Evolutionary conservation across 92 coral and sea anemone genomes (phyloP), one percentile per base, ranked within the genome.

Genomic region (Metridium senile): DNA sequence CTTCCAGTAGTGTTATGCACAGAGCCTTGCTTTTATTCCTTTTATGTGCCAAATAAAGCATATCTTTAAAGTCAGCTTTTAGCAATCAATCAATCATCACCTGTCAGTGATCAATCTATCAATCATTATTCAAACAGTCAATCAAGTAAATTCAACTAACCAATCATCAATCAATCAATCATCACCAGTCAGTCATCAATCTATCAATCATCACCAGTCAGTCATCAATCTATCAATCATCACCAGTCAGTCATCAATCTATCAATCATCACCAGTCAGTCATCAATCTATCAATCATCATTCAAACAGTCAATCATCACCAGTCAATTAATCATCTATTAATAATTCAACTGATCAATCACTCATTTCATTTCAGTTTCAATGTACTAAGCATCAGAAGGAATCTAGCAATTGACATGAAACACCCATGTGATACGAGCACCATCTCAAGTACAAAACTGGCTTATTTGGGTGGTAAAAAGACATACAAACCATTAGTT

Each of bases 351-450:
- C 17, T 54, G 23, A 13, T 54, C 59, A 54, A 54, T 54, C 59
- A 54, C 4, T 20, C 59, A 54, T 20, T 54, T 54, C 25, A 49
- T 88, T 78, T n/a, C 71, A 92, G 97, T 72, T 73, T 92, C 35
- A 92, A 92, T 83, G 91, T 92, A 9, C 57, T 82, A 26, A 92
- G 93, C 68, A 78, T 92, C 66, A 79, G 89, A 58, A 81, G 97
- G 29, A 80, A 85, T 45, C 79, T 89, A 43, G 94, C 90, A 10
- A 82, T 74, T 53, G 97, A 92, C 80, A 85, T 92, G 85, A 92
- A 92, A 62, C 81, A 85, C 58, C 97, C 97, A 0, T 70, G 56
- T 1, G 93, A 92, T 81, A 30, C 62, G 33, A 89, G 97, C 49
- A 89, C 87, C 1, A 85, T 88, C 16, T 92, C 97, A 47, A 92